Evolutionary conservation across 2,797 vertebrate genomes (phyloP), one percentile per base, ranked within the genome.

Genomic region (Ambastaia sidthimunki): DNA sequence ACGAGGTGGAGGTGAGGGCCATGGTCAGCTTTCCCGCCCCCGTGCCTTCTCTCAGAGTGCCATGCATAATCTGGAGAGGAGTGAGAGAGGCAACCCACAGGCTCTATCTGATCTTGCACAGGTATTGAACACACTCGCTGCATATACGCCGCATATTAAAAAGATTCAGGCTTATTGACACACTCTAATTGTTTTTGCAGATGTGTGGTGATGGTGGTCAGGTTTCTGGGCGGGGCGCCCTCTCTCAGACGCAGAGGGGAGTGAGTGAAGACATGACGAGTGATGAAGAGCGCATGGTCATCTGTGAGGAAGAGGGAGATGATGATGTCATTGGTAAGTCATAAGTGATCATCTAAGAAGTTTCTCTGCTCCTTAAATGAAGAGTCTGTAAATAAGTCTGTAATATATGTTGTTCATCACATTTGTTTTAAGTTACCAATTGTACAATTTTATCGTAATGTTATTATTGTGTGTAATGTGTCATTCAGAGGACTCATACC

Each of bases 211-310:
- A 94, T 78, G 87, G 93, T 12, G 82, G 84, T 54, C 92, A 93
- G 88, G 92, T 92, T 86, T 84, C 92, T 0, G 89, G 92, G 19
- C 92, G 91, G 16, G 85, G 87, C 47, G 86, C 90, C 59, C 74
- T 89, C 41, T 90, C 91, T 2, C 92, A 89, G 75, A 91, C 94
- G 3, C 96, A 96, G 86, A 93, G 96, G 47, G 93, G 94, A 0
- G 93, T 95, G 84, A 98, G 97, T 10, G 96, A 97, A 88, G 97
- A 98, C 89, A 96, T 97, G 96, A 97, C 97, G 76, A 98, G 97
- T 18, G 97, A 98, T 0, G 97, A 97, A 83, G 97, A 98, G 82
- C 94, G 97, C 41, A 98, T 98, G 97, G 96, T 98, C 83, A 98
- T 98, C 90, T 97, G 96, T 78, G 97, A 98, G 86, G 97, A 98